Conservation (phyloP, 1,140 invertebrate species). For the Capitella teleta region DNA sequence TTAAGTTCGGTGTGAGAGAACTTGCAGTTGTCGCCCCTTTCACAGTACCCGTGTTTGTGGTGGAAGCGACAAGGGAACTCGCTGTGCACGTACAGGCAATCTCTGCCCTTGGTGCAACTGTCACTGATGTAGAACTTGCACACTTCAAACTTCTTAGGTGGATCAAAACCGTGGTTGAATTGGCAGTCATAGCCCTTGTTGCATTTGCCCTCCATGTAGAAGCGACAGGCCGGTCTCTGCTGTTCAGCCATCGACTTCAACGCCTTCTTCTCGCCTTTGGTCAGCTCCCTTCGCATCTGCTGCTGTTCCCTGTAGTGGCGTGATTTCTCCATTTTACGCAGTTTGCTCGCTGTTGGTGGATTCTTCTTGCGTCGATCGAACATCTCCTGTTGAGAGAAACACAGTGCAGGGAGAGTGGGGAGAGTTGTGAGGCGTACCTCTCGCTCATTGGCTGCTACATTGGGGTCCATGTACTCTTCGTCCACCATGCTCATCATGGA, state of each 20-base stretch:
- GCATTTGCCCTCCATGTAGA: constrained; percentile 80
- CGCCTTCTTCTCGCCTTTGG: background rate
- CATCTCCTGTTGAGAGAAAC: background rate
- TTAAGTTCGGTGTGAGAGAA: constrained; percentile 81
- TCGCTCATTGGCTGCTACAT: constrained; percentile 23
- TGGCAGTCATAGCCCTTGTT: constrained; percentile 58
- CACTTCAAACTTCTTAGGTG: constrained; percentile 77
- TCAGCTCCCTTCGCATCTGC: constrained; percentile 47
- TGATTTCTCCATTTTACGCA: background rate
- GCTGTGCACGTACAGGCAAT: constrained; percentile 90
- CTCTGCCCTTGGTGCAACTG: constrained; percentile 86
- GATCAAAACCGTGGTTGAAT: constrained; percentile 70
- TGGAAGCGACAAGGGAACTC: constrained; percentile 97
- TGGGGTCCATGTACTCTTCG: constrained; percentile 23
- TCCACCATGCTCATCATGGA: constrained; percentile 19
- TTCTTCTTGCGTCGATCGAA: background rate
- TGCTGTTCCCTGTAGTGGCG: constrained; percentile 1
- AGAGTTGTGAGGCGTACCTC: constrained; percentile 15
- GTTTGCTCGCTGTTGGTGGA: background rate
- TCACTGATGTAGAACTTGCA: constrained; percentile 96
- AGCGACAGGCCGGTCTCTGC: constrained; percentile 50
- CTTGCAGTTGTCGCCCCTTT: constrained; percentile 68
- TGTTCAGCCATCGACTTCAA: constrained; percentile 6
- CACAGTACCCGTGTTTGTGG: constrained; percentile 80
- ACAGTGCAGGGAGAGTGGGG: background rate